These are phyloP conservation scores for Regulus satrapa DNA, from an alignment of 2,113 vertebrate genomes.

Conservation along the genomic window DNA sequence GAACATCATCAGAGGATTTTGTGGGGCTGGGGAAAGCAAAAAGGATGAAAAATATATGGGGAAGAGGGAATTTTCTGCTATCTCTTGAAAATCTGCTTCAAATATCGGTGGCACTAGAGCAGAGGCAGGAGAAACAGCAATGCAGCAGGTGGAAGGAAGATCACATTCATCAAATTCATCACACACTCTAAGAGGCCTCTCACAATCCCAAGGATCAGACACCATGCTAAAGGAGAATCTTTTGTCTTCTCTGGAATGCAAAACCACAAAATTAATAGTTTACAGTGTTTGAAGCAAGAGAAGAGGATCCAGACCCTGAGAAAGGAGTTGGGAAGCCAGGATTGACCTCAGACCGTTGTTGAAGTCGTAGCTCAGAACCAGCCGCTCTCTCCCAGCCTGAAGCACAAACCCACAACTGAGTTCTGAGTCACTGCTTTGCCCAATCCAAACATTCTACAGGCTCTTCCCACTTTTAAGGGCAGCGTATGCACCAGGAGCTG, in stretches of 20 bases:
- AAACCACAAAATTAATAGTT: neutral
- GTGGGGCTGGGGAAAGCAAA: neutral
- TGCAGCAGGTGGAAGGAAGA: neutral
- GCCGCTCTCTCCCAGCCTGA: neutral
- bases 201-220: neutral
- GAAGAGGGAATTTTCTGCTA: neutral
- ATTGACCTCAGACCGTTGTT: neutral
- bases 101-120: neutral
- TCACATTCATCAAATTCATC: neutral
- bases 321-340: neutral
- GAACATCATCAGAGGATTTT: neutral
- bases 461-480: neutral
- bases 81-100: neutral
- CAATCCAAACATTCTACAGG: neutral
- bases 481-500: neutral
- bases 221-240: neutral
- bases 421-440: neutral
- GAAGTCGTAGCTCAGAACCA: rapidly evolving
- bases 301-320: neutral
- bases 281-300: neutral
- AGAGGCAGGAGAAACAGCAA: neutral
- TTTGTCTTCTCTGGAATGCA: neutral
- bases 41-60: neutral
- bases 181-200: neutral
- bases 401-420: neutral